Percentiles rank a stretch among this genome's conserved stretches.
Evolutionary conservation across 2,113 vertebrate genomes (phyloP).

Genomic region (Elephantulus edwardii): DNA sequence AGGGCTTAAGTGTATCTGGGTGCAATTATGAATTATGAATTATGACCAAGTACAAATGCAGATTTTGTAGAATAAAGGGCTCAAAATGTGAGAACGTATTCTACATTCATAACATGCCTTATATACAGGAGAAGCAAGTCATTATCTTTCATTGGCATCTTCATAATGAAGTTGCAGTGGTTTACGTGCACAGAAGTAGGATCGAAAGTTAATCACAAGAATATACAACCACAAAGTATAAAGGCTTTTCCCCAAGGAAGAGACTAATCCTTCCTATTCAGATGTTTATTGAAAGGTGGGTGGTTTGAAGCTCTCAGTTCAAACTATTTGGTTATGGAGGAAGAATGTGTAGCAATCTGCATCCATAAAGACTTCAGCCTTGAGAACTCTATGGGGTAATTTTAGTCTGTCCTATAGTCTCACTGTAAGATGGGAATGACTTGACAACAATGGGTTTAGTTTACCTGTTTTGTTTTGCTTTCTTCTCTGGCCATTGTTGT

Average conservation of each 20-base stretch:
- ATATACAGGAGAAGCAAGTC: neutral
- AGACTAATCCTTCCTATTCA: neutral
- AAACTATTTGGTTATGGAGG: neutral
- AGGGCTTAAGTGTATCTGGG: constrained; percentile 61
- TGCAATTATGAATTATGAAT: neutral
- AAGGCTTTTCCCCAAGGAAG: neutral
- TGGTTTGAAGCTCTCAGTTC: neutral
- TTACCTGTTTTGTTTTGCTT: no score
- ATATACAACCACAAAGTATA: neutral
- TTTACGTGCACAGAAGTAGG: neutral
- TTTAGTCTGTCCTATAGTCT: neutral
- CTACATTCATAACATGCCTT: neutral
- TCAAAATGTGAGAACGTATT: constrained; percentile 21
- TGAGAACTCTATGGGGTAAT: neutral
- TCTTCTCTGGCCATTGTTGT: rapidly evolving
- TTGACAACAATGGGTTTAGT: no score
- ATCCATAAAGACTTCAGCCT: no score
- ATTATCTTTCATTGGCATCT: neutral
- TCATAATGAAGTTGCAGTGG: constrained; percentile 5
- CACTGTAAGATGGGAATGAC: neutral
- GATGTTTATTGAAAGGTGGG: neutral
- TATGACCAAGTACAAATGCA: neutral
- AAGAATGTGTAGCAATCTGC: neutral
- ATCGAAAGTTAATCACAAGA: neutral
- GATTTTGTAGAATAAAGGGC: neutral